Evolutionary conservation across 2,888 invertebrate species (phyloP).

Genomic region (Caenorhabditis japonica): DNA sequence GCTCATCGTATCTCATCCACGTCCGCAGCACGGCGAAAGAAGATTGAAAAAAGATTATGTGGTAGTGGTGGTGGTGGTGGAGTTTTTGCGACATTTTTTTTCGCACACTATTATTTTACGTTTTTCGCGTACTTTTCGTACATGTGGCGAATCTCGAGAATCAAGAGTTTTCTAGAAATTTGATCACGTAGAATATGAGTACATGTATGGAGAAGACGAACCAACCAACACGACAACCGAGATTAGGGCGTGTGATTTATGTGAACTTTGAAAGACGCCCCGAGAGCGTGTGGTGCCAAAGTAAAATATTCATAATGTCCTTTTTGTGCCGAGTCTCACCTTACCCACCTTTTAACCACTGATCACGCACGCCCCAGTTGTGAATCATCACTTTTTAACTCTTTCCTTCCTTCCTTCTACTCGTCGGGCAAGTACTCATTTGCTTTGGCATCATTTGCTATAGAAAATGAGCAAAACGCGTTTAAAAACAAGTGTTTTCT

Average conservation of each 20-base stretch:
- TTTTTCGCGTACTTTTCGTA: constrained; percentile 20
- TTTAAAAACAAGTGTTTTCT: background rate
- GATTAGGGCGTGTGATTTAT: constrained; percentile 51
- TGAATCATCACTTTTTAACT: no score
- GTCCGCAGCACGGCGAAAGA: no score
- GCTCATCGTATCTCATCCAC: constrained; percentile 23
- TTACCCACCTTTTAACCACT: no score
- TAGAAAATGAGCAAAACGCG: no score
- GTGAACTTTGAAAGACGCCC: constrained; percentile 35
- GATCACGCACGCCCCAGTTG: no score
- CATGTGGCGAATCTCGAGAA: constrained; percentile 5
- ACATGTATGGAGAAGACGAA: constrained; percentile 12
- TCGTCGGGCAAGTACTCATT: no score
- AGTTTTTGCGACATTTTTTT: constrained; percentile 42
- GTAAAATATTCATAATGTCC: constrained; percentile 8
- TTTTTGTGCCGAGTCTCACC: background rate
- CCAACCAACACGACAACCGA: no score
- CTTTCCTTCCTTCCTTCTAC: background rate
- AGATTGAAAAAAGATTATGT: constrained; percentile 13
- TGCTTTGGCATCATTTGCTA: no score
- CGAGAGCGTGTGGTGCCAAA: constrained; percentile 11
- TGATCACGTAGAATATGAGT: constrained; percentile 53
- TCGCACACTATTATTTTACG: constrained; percentile 49
- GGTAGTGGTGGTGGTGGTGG: constrained; percentile 2
- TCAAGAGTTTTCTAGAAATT: constrained; percentile 13